Evolutionary conservation across 2,888 invertebrate genomes (phyloP).

Genomic region (Lasioglossum calceatum): DNA sequence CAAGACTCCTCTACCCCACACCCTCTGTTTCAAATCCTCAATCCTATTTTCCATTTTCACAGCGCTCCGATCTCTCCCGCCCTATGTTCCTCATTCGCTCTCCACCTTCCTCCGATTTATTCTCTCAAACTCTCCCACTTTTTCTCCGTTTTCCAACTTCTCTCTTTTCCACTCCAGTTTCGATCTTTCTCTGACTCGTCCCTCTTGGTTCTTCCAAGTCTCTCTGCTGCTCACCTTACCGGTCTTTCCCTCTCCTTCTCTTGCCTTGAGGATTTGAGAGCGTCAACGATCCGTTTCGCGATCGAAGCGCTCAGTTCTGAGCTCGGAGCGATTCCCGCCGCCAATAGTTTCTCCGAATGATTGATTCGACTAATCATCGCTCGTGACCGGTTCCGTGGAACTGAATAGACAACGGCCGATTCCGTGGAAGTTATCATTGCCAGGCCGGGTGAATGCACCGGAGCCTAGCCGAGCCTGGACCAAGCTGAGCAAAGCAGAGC

Average conservation of each 20-base stretch:
- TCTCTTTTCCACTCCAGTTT: background rate
- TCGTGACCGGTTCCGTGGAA: constrained; percentile 49
- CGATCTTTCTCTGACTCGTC: background rate
- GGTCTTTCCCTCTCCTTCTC: background rate
- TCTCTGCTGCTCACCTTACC: background rate
- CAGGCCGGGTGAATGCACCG: constrained; percentile 37
- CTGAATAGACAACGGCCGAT: constrained; percentile 31
- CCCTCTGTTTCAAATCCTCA: background rate
- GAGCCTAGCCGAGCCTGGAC: background rate
- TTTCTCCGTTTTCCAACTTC: background rate
- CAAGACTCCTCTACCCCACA: no score
- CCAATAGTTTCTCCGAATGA: constrained; percentile 59
- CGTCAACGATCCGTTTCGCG: background rate
- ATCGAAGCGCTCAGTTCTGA: background rate
- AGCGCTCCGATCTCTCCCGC: no score
- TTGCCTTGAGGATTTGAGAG: background rate
- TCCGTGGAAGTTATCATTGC: constrained; percentile 28
- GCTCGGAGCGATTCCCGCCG: constrained; percentile 36
- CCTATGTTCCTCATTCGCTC: no score
- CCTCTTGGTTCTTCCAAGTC: no score
- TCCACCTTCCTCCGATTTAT: background rate
- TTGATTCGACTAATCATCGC: constrained; percentile 52
- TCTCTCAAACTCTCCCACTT: background rate
- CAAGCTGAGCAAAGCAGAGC: background rate
- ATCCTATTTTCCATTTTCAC: background rate